Evolutionary conservation across 2,888 invertebrate species (phyloP).

Genomic region (Rhopalosiphum nymphaeae): DNA sequence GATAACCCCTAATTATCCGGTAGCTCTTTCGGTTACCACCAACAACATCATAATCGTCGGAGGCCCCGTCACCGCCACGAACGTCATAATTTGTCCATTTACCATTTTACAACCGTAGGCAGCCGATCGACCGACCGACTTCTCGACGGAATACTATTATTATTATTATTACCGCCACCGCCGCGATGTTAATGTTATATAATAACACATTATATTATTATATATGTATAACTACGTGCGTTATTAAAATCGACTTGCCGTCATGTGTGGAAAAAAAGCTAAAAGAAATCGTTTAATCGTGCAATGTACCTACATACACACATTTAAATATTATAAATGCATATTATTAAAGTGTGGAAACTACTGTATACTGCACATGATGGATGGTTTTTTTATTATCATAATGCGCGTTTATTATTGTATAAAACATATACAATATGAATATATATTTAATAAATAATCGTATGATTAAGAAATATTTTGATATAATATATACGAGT

Average conservation of each 20-base stretch:
- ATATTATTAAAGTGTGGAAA: not conserved
- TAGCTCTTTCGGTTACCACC: slow-evolving; percentile 56
- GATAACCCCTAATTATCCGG: slow-evolving; percentile 63
- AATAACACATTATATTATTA: not conserved
- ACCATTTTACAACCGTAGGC: slow-evolving; percentile 23
- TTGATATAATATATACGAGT: not conserved
- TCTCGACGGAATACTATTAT: slow-evolving; percentile 1
- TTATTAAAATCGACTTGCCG: not conserved
- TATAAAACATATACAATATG: not conserved
- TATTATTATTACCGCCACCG: not conserved
- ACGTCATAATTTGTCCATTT: slow-evolving; percentile 46
- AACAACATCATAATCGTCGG: slow-evolving; percentile 47
- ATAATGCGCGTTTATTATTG: not conserved
- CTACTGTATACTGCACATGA: too few relatives aligned
- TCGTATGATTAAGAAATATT: not conserved
- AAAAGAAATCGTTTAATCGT: not conserved
- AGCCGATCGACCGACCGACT: not conserved
- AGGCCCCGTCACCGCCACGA: not conserved
- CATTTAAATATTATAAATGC: not conserved
- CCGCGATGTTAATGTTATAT: not conserved
- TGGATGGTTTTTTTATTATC: not conserved
- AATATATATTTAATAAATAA: too few relatives aligned
- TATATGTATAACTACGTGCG: not conserved
- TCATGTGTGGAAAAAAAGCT: not conserved
- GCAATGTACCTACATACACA: not conserved